Evolutionary conservation across 2,797 vertebrate genomes (phyloP), one percentile per base, ranked within the genome.

Genomic region (Mus minutoides): DNA sequence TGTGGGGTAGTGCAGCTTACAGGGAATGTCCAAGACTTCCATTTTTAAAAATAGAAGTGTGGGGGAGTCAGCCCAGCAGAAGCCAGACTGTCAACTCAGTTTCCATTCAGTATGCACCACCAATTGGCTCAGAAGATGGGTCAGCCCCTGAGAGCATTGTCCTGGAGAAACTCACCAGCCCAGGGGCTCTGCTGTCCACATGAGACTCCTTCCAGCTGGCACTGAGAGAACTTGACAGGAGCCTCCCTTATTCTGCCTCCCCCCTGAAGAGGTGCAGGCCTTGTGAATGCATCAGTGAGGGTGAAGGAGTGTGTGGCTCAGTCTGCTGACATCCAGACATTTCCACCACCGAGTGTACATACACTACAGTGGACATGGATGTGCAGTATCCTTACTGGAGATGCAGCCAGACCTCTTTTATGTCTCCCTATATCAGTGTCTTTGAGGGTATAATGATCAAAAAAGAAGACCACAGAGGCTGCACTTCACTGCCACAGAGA

Each of bases 161-260:
- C 91, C 94, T 77, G 37, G 31, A 78, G 88, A 85, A 87, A 86
- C 49, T 52, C 75, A 11, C 67, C 77, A 62, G 49, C 91, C 75
- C 69, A 69, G 13, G 88, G 87, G 26, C 71, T 95, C 67, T 52
- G 54, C 87, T 90, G 79, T 97, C 89, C 49, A 79, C 69, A 91
- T 29, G 49, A 91, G 52, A 69, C 29, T 49, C 82, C 95, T 80
- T 82, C 91, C 77, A 77, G 19, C 5, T 24, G 19, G 34, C 60
- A 19, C 92, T 92, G 58, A 97, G 86, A 95, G 73, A 80, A 75
- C 34, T 13, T 91, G 94, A 96, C n/a, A 24, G 29, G 60, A 77
- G 40, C 67, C 69, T 89, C 77, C 31, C 75, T 76, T 82, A 29
- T 11, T 87, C 64, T 56, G 49, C 31, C 82, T 88, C 69, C 11